These are phyloP conservation scores for Trichoplusia ni DNA, from an alignment of 1,140 invertebrate genomes.

Conservation along the genomic window DNA sequence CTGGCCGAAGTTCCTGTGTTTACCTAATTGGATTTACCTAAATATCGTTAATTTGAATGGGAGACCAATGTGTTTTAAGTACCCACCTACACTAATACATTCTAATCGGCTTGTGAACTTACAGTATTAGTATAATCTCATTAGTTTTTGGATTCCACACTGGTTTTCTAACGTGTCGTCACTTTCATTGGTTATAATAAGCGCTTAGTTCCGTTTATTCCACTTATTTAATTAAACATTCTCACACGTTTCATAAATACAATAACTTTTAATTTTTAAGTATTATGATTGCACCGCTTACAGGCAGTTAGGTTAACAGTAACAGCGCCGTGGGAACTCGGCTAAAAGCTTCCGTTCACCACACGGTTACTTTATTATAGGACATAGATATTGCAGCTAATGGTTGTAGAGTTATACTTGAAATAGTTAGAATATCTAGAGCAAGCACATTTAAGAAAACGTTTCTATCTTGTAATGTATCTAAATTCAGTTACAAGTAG, in stretches of 20 bases:
- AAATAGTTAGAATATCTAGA: too few relatives aligned
- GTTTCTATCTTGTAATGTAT: too few relatives aligned
- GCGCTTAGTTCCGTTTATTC: conserved; percentile 63
- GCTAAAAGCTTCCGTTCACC: conserved; percentile 56
- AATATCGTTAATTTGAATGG: too few relatives aligned
- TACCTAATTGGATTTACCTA: too few relatives aligned
- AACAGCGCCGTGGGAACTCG: conserved; percentile 74
- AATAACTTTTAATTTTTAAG: conserved; percentile 80
- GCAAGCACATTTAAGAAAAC: too few relatives aligned
- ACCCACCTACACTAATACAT: conserved; percentile 7
- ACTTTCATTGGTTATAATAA: conserved; percentile 62
- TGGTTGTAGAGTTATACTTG: too few relatives aligned
- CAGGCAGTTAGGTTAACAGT: conserved; percentile 77
- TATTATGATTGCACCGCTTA: conserved; percentile 77
- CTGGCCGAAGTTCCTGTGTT: too few relatives aligned
- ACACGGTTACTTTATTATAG: neutral
- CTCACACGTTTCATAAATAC: conserved; percentile 76
- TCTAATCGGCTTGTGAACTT: conserved; percentile 50
- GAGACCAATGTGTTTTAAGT: conserved; percentile 1
- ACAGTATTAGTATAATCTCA: conserved; percentile 36
- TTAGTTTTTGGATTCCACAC: conserved; percentile 37
- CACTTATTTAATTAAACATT: conserved; percentile 80
- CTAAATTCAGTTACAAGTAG: too few relatives aligned
- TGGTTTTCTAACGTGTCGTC: conserved; percentile 50
- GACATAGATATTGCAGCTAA: too few relatives aligned